Evolutionary conservation across 2,888 invertebrate genomes (phyloP), one percentile per base, ranked within the genome.

Genomic region (Leptinotarsa rubiginosa): DNA sequence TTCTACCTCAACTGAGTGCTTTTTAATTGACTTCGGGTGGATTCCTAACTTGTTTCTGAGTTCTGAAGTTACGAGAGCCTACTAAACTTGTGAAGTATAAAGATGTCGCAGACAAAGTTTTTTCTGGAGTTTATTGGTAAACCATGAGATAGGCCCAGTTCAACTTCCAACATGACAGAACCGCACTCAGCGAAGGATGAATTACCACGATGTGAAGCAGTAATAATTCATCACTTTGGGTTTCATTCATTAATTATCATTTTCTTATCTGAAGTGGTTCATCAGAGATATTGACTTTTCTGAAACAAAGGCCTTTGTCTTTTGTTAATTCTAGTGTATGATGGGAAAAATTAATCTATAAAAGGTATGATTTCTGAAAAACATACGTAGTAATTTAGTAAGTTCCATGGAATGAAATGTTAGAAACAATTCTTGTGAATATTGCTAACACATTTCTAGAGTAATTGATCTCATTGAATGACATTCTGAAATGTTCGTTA

Each of bases 91-190:
- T 41, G 62, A 62, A 62, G 62, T 62, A 62, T 62, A 25, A 31
- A 62, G 62, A 62, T 62, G 62, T 62, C n/a, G 62, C 62, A 18
- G 62, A 62, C 31, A 31, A 62, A 62, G 31, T 18, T 59, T 62
- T 41, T 41, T 31, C 62, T 41, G n/a, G 41, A 41, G n/a, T 62
- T 62, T 41, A 62, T 62, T 41, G 62, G 62, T 62, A n/a, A 62
- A 62, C 62, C 62, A 62, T 41, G 31, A 62, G 41, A 62, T 62
- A 18, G 62, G 41, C n/a, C 7, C 16, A 10, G 41, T 31, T 62
- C 10, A 31, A 62, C 16, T 62, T 41, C 12, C 16, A 7, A 41
- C 0, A n/a, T 41, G 62, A 62, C 62, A 62, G 62, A 7, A 41
- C n/a, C 62, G 31, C 16, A 41, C n/a, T 62, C 62, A 62, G 1